Conservation (phyloP, 1,140 invertebrate genomes). For the Bombyx mori region ASM3026992v2 NC_085132.1:987001-987500, state of each 20-base stretch:
- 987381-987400: constrained; percentile 78
- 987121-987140: too few species aligned
- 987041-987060: too few species aligned
- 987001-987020: too few species aligned
- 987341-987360: constrained; percentile 75
- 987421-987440: background rate
- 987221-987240: constrained; percentile 72
- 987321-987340: constrained; percentile 68
- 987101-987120: too few species aligned
- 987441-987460: too few species aligned
- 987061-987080: too few species aligned
- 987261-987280: constrained; percentile 78
- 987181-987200: background rate
- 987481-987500: too few species aligned
- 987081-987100: too few species aligned
- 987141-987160: too few species aligned
- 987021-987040: too few species aligned
- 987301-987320: constrained; percentile 72
- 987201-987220: background rate
- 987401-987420: constrained; percentile 69
- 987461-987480: too few species aligned
- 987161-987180: too few species aligned
- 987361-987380: constrained; percentile 80
- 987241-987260: constrained; percentile 76
- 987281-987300: constrained; percentile 76